Base-by-base conservation (phyloP, 2,797 vertebrate species). In the Sebastes ruberrimus region DNA sequence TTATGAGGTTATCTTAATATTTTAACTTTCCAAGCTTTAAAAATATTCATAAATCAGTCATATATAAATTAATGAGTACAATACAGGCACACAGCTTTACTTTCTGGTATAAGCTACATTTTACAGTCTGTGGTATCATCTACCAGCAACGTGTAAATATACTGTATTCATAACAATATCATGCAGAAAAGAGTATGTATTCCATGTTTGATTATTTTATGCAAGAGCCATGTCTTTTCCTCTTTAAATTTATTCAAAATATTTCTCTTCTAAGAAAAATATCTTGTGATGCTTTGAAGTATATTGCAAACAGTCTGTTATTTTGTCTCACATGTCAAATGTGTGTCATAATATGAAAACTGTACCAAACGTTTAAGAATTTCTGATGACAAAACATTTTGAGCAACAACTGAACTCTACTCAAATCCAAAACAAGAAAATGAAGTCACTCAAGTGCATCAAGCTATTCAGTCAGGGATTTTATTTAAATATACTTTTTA, bases 401-500 rank as follows among this genome's bases (percentile, higher is more conserved):
- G 10, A 25, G 32, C 6, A 56, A 53, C 2, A 73, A n/a, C 38
- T 11, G 4, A 63, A 72, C 3, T 60, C 1, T 57, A 76, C 2
- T 53, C 1, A 59, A 55, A 42, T 33, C 4, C 6, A 23, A 6
- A 57, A 56, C 5, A 2, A 65, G 16, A 6, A 85, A 80, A 81
- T 62, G 1, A 76, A 73, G 4, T 4, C 71, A 78, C 25, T 65
- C 3, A 0, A 76, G 8, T 70, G 3, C n/a, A 72, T 61, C n/a
- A 49, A 46, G 7, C 9, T 23, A n/a, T 68, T 27, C 10, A 64
- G 6, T 33, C 18, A 62, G 7, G 2, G 3, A 20, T 32, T 88
- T 84, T 89, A 88, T 89, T 83, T 57, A 84, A 83, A 89, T 78
- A 80, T 66, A 75, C 13, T 89, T 80, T 75, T 2, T 14, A 81